These are phyloP conservation scores for Littorina saxatilis DNA, from an alignment of 1,140 invertebrate species.

Conservation along the genomic window DNA sequence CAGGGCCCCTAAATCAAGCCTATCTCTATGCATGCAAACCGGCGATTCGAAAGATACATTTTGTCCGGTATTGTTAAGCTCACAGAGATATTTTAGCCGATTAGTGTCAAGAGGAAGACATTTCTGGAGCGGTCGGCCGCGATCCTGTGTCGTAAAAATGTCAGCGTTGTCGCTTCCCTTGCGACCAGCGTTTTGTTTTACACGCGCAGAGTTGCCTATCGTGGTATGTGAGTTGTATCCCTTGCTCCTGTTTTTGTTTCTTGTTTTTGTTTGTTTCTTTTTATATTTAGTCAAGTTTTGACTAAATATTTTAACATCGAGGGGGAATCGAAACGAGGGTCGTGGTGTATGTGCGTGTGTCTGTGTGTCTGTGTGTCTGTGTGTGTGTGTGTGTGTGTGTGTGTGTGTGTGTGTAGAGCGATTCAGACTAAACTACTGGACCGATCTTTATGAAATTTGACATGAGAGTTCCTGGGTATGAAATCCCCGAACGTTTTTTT, in stretches of 20 bases:
- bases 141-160: constrained; percentile 23
- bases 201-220: constrained; percentile 9
- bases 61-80: background rate
- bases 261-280: no score
- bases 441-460: no score
- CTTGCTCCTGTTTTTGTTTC: no score
- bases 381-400: constrained; percentile 27
- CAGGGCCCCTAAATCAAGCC: constrained; percentile 8
- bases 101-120: constrained; percentile 8
- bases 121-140: background rate
- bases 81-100: background rate
- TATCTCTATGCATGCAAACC: background rate
- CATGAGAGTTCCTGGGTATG: no score
- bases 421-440: no score
- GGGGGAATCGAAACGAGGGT: no score
- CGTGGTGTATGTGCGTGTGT: no score
- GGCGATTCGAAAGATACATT: background rate
- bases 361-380: constrained; percentile 3
- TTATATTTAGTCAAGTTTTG: no score
- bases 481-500: no score
- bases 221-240: background rate
- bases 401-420: no score
- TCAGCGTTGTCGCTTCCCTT: constrained; percentile 17
- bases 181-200: background rate
- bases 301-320: no score